Conservation (phyloP, 2,888 invertebrate species). For the Tiphia femorata region DNA sequence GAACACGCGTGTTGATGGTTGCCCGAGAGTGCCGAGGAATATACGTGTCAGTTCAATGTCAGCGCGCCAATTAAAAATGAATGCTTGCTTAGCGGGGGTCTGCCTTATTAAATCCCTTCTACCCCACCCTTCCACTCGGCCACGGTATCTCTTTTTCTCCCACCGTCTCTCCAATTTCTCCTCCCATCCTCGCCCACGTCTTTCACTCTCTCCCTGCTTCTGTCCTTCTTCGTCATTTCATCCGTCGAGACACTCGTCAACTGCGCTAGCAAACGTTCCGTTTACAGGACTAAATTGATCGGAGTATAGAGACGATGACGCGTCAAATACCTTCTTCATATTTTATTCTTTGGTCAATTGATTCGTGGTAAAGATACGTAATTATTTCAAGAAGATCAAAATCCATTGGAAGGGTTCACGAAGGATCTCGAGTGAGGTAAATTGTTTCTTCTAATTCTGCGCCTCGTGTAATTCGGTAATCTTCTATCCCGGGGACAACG, state of each 20-base stretch:
- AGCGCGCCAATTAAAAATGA: slow-evolving; percentile 54
- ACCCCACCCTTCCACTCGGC: slow-evolving; percentile 6
- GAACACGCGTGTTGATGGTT: slow-evolving; percentile 21
- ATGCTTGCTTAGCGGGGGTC: slow-evolving; percentile 44
- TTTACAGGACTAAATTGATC: too few species aligned
- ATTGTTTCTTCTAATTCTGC: too few species aligned
- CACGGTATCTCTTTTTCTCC: slow-evolving; percentile 21
- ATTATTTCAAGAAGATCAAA: too few species aligned
- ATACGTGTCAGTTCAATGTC: slow-evolving; percentile 51
- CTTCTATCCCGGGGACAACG: too few species aligned
- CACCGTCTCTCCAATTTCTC: background rate
- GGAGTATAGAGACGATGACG: too few species aligned
- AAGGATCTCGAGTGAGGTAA: too few species aligned
- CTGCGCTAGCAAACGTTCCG: too few species aligned
- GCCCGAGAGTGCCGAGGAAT: slow-evolving; percentile 36
- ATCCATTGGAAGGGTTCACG: too few species aligned
- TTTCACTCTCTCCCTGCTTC: background rate
- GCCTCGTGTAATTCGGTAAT: too few species aligned
- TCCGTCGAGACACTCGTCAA: background rate
- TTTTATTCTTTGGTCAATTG: too few species aligned
- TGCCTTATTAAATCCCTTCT: slow-evolving; percentile 40
- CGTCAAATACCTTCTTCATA: too few species aligned
- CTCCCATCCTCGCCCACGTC: background rate
- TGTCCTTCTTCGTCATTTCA: background rate
- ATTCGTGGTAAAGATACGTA: too few species aligned